Evolutionary conservation across 2,797 vertebrate genomes (phyloP).

Genomic region (Threskiornis aethiopicus): DNA sequence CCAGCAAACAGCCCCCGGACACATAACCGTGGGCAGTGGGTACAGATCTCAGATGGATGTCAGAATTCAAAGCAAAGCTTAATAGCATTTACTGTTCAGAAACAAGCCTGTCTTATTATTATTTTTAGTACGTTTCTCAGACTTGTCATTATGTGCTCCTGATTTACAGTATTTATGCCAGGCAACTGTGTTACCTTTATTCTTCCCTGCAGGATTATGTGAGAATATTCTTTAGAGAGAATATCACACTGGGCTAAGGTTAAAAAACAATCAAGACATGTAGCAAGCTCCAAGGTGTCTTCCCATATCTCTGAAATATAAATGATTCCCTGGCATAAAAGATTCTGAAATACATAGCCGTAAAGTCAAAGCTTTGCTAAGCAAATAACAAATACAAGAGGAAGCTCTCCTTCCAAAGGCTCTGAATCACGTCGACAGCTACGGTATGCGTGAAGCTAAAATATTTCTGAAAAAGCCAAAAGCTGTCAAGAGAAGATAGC

Average conservation of each 20-base stretch:
- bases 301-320: slow-evolving; percentile 34
- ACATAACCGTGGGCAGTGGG: background rate
- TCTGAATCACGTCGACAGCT: slow-evolving; percentile 59
- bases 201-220: slow-evolving; percentile 19
- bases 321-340: slow-evolving; percentile 53
- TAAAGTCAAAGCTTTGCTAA: slow-evolving; percentile 64
- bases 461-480: slow-evolving; percentile 5
- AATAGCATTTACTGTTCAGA: background rate
- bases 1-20: background rate
- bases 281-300: slow-evolving; percentile 44
- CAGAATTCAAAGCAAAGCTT: slow-evolving; percentile 16
- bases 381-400: slow-evolving; percentile 67
- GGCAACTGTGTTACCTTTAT: slow-evolving; percentile 38
- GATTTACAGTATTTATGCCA: slow-evolving; percentile 49
- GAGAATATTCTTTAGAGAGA: slow-evolving; percentile 44
- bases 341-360: slow-evolving; percentile 64
- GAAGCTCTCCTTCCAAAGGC: slow-evolving; percentile 42
- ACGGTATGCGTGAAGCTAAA: background rate
- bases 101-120: slow-evolving; percentile 1
- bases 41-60: background rate
- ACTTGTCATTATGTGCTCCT: slow-evolving; percentile 19
- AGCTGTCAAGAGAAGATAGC: slow-evolving; percentile 21
- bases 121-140: slow-evolving; percentile 47
- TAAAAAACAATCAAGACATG: slow-evolving; percentile 53
- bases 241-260: slow-evolving; percentile 39